These are phyloP conservation scores for Lepidurus arcticus DNA, from an alignment of 1,140 invertebrate genomes.

Conservation along the genomic window DNA sequence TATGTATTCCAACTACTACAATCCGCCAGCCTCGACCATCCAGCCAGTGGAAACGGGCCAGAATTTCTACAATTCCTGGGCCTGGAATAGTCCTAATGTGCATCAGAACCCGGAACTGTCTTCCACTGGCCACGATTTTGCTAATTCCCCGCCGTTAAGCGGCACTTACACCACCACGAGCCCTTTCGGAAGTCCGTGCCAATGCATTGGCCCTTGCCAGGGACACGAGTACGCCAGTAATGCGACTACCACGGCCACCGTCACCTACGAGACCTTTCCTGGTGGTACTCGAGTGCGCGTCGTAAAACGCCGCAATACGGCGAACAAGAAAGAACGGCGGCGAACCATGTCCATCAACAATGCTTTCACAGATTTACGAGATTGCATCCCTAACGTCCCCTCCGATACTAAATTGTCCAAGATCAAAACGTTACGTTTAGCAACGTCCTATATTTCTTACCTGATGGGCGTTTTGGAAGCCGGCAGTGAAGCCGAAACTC, in stretches of 20 bases:
- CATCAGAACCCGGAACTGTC: background rate
- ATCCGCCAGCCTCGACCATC: background rate
- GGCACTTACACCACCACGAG: background rate
- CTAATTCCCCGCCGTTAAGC: background rate
- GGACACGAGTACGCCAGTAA: background rate
- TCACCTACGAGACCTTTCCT: background rate
- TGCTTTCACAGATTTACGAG: constrained; percentile 82
- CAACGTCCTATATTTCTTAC: constrained; percentile 86
- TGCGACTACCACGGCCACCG: background rate
- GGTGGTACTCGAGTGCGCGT: constrained; percentile 29
- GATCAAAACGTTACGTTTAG: constrained; percentile 84
- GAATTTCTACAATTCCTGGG: background rate
- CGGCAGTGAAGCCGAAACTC: constrained; percentile 44
- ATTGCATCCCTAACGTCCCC: constrained; percentile 93
- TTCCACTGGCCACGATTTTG: background rate
- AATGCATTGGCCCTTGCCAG: constrained; percentile 1
- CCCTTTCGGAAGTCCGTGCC: background rate
- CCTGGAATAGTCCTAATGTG: background rate
- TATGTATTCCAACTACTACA: constrained; percentile 1
- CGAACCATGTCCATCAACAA: constrained; percentile 89
- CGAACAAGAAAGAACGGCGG: constrained; percentile 91
- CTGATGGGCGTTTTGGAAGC: constrained; percentile 61
- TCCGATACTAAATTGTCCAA: constrained; percentile 86
- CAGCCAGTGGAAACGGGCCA: constrained; percentile 12
- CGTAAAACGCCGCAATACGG: constrained; percentile 44